Base-by-base conservation (phyloP, 2,797 vertebrate species). In the Avahi laniger region DNA sequence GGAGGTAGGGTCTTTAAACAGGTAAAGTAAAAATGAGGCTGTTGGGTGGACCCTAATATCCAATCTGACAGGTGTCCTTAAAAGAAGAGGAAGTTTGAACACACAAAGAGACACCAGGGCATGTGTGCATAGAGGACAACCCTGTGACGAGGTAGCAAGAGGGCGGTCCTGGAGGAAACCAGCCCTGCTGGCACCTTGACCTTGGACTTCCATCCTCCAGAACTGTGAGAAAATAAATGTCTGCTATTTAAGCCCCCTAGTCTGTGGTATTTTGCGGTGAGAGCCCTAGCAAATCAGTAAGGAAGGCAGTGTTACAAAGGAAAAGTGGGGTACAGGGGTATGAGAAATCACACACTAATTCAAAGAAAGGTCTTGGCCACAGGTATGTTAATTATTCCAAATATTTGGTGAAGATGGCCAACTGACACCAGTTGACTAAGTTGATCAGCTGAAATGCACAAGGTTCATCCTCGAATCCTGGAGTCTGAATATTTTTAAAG, bases 71-170 rank as follows among this genome's bases (percentile, higher is more conserved):
- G 20, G 67, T 69, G 35, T 57, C 84, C 30, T 92, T 35, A 35
- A 30, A 33, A 67, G 28, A 88, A 14, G 41, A 63, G 82, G 59
- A 82, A 50, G 57, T 4, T 0, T 69, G 52, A 46, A 28, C 38
- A 41, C 7, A 24, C 50, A 61, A 50, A 76, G 35, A 69, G 65
- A 48, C 17, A 1, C 30, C 22, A 61, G 50, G 52, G 17, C 48
- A 4, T 1, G 0, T 1, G 2, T 3, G 7, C 24, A 28, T 7
- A 46, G 33, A 22, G 13, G 48, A 70, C 0, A 0, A 33, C 24
- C 38, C 0, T 1, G 38, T 1, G 2, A 48, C 33, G 38, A 63
- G 43, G 57, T 11, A 28, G 7, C 14, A 30, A 73, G 38, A 70
- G 7, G n/a, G 72, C 0, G 0, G 82, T 17, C 1, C 0, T 35